These are phyloP conservation scores for Florisuga fusca DNA, from an alignment of 2,797 vertebrate species.

Conservation along the genomic window DNA sequence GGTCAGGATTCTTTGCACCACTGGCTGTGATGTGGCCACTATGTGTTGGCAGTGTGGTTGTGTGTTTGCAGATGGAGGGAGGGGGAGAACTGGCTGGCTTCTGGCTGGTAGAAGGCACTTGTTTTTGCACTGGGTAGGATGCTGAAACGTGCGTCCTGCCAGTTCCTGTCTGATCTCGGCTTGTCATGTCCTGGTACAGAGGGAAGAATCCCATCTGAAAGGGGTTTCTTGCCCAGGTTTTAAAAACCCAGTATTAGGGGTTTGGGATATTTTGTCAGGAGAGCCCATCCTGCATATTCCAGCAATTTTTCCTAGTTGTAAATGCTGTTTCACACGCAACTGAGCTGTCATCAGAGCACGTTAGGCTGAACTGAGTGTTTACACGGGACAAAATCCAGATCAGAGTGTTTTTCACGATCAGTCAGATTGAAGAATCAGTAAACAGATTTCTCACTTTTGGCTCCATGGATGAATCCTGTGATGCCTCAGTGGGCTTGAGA, in stretches of 20 bases:
- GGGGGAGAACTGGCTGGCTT: neutral
- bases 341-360: neutral
- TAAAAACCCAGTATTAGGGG: neutral
- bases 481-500: neutral
- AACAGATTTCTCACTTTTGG: slow-evolving; percentile 7
- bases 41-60: accelerated
- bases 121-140: neutral
- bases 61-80: neutral
- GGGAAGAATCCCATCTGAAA: neutral
- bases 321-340: neutral
- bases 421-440: neutral
- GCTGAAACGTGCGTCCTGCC: neutral
- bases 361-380: neutral
- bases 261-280: neutral
- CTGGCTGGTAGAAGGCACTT: neutral
- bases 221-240: neutral
- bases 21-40: accelerated
- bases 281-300: neutral
- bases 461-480: neutral
- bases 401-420: neutral
- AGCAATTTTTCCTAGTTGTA: neutral
- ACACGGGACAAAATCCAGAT: neutral
- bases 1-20: neutral
- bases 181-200: neutral
- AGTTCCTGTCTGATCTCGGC: neutral